These are phyloP conservation scores for Spondyliosoma cantharus DNA, from an alignment of 2,797 vertebrate genomes.

Conservation along the genomic window DNA sequence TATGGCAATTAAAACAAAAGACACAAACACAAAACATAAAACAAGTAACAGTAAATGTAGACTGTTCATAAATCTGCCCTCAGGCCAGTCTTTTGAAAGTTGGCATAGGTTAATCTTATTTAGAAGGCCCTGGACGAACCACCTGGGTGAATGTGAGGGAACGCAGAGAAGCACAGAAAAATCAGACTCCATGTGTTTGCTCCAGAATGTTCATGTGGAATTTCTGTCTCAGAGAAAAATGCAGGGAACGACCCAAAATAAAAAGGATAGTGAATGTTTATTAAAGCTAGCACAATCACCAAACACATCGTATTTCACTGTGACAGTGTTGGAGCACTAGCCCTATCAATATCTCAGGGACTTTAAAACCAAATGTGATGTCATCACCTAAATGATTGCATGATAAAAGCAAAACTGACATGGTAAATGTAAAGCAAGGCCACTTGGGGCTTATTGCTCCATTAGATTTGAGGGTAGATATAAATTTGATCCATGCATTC, in stretches of 20 bases:
- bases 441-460: too few species aligned
- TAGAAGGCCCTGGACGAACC: not conserved
- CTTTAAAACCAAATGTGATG: not conserved
- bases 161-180: conserved; percentile 4
- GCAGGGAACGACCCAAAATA: not conserved
- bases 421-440: not conserved
- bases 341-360: not conserved
- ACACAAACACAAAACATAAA: not conserved
- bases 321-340: not conserved
- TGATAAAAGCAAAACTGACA: not conserved
- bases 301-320: conserved; percentile 20
- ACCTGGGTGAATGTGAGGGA: conserved; percentile 8
- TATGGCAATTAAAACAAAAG: not conserved
- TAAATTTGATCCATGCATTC: not conserved
- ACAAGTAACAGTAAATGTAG: not conserved
- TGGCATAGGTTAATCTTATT: not conserved
- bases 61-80: conserved; percentile 13
- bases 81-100: conserved; percentile 3
- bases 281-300: conserved; percentile 20
- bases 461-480: not conserved
- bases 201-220: not conserved
- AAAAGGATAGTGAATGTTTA: conserved; percentile 5
- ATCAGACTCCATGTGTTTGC: conserved; percentile 6
- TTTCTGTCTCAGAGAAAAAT: not conserved
- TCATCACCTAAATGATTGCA: not conserved